Evolutionary conservation across 2,888 invertebrate species (phyloP), one percentile per base, ranked within the genome.

Genomic region (Palloptera scutellata): DNA sequence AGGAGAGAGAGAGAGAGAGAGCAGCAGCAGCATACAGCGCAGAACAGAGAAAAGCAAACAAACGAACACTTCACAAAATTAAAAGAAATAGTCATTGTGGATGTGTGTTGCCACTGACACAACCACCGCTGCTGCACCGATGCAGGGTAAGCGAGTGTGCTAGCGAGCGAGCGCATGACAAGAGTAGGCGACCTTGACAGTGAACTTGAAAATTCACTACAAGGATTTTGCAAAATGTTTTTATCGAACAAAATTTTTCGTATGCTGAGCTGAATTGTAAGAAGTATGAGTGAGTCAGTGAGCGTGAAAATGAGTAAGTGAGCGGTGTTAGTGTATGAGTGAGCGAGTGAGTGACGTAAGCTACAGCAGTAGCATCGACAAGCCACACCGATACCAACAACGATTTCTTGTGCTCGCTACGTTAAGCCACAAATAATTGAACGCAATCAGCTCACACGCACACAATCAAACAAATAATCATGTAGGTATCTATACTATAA

Each of bases 101-200:
- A 12, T 43, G 45, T 12, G 45, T 12, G n/a, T 41, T 51, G 30
- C 30, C 53, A n/a, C 19, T 48, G 30, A 10, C 12, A 13, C 30
- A 42, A 53, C 19, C 20, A 13, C 12, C 43, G 30, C 40, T 10
- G 12, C 8, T 57, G 57, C 57, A 19, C 54, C 40, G 51, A 30
- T 64, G 40, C 51, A 41, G 45, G 58, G 30, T 55, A 48, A 30
- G 30, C 6, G 30, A 30, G 30, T 6, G 6, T 30, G 30, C 2
- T 2, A 30, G 30, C 2, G 30, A 30, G 30, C 30, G 30, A 58
- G 64, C 48, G 54, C 60, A 42, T 55, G 88, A 87, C 87, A 86
- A 88, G 86, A 87, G 87, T 88, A 86, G 87, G 88, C 89, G 90
- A 89, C 91, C 91, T 91, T 91, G 91, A 90, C 91, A 91, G 89